Conservation (phyloP, 2,113 vertebrate species). For the Pluvianellus socialis region DNA sequence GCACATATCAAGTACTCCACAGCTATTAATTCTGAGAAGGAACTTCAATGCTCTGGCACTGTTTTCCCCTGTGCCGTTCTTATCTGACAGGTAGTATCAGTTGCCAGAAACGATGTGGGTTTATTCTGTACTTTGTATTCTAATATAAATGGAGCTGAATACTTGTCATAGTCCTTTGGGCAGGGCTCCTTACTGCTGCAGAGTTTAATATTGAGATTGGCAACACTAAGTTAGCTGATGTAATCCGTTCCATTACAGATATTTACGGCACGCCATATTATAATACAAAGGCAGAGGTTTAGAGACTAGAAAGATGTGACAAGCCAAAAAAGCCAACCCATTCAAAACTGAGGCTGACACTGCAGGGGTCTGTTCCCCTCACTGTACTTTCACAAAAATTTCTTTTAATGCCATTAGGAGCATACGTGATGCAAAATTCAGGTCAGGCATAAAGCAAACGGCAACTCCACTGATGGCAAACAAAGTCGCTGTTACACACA, state of each 20-base stretch:
- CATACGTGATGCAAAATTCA: background rate
- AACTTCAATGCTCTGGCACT: slow-evolving; percentile 11
- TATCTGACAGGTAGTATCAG: slow-evolving; percentile 45
- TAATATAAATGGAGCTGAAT: slow-evolving; percentile 49
- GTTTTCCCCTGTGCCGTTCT: slow-evolving; percentile 49
- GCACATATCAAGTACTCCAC: background rate
- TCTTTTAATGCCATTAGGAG: background rate
- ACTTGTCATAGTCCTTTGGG: slow-evolving; percentile 62
- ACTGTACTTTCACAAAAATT: background rate
- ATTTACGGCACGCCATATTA: background rate
- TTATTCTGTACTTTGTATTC: slow-evolving; percentile 50
- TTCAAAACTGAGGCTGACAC: background rate
- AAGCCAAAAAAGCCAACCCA: slow-evolving; percentile 6
- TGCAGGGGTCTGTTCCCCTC: background rate
- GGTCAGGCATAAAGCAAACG: background rate
- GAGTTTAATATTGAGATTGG: slow-evolving; percentile 60
- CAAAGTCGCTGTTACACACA: background rate
- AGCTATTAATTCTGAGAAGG: slow-evolving; percentile 11
- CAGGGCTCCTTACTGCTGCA: slow-evolving; percentile 47
- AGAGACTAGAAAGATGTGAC: slow-evolving; percentile 5
- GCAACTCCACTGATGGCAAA: background rate
- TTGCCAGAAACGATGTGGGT: slow-evolving; percentile 43
- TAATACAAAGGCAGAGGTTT: slow-evolving; percentile 23
- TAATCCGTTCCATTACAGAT: slow-evolving; percentile 57
- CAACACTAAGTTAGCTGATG: slow-evolving; percentile 41